Percentiles rank a stretch among this genome's conserved stretches.
These are phyloP conservation scores for Brachynemurus nebulosus DNA, from an alignment of 2,888 invertebrate genomes.

Conservation along the genomic window DNA sequence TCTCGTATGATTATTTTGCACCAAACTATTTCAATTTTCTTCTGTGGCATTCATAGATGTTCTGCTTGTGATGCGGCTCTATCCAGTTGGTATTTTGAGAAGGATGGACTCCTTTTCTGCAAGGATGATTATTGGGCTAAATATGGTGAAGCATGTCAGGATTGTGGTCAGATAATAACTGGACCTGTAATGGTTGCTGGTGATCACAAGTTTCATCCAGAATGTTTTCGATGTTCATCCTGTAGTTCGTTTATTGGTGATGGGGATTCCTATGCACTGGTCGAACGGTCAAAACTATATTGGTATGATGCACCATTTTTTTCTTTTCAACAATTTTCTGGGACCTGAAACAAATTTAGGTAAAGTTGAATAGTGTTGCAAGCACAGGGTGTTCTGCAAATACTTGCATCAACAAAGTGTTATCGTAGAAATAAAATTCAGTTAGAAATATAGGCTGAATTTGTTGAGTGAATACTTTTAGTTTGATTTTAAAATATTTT, in stretches of 20 bases:
- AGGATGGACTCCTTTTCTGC: constrained; percentile 77
- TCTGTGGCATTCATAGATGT: constrained; percentile 49
- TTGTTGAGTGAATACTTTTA: no score
- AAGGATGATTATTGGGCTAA: constrained; percentile 78
- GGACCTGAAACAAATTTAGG: no score
- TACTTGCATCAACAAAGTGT: no score
- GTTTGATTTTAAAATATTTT: no score
- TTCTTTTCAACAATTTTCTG: no score
- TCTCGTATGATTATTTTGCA: background rate
- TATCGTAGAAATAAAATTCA: no score
- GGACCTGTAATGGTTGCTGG: constrained; percentile 93
- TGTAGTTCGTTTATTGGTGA: constrained; percentile 80
- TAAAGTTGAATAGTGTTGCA: no score
- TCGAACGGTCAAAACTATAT: constrained; percentile 80
- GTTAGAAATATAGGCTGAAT: no score
- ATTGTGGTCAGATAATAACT: constrained; percentile 71
- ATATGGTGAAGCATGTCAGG: constrained; percentile 80
- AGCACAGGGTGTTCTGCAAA: no score
- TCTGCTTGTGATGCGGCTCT: constrained; percentile 77
- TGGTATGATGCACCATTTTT: no score
- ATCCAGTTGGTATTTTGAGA: constrained; percentile 88
- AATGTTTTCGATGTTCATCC: constrained; percentile 79
- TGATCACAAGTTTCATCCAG: constrained; percentile 89
- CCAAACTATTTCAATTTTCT: background rate
- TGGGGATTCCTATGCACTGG: constrained; percentile 80